Percentiles rank a stretch among this genome's conserved stretches.
phyloP scores from a whole-genome alignment of 2,797 vertebrate species.

The Choloepus didactylus region DNA sequence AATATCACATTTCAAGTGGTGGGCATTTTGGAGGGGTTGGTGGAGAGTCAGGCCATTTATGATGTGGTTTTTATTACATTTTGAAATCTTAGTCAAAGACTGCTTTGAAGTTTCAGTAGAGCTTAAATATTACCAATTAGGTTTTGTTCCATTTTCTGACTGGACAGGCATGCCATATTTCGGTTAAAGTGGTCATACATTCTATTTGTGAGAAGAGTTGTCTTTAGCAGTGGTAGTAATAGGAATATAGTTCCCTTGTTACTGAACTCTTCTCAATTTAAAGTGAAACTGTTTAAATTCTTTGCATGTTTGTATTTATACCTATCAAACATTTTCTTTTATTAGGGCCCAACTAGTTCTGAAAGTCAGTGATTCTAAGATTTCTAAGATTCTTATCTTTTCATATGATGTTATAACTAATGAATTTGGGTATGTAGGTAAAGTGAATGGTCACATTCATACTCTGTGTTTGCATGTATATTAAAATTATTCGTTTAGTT shows the following conservation, averaged over 20 bases:
- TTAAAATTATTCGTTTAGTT: background rate
- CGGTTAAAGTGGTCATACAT: background rate
- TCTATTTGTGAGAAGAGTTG: background rate
- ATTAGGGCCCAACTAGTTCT: background rate
- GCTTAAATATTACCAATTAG: background rate
- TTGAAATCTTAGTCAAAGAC: background rate
- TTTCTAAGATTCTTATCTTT: background rate
- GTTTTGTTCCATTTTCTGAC: background rate
- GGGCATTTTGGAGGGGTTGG: background rate
- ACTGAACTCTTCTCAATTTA: background rate
- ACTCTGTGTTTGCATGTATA: background rate
- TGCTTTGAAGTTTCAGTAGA: background rate
- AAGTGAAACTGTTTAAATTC: background rate
- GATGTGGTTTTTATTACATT: background rate
- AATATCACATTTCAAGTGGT: background rate
- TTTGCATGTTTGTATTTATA: background rate
- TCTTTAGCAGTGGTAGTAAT: background rate
- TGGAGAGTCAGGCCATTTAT: background rate
- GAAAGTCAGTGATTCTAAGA: background rate
- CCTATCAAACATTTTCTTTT: background rate
- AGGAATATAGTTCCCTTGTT: background rate
- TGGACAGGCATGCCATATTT: background rate
- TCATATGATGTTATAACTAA: background rate
- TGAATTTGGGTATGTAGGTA: background rate
- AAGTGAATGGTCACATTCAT: background rate